A percentile compares a stretch with the other conserved stretches of the same genome.
phyloP scores from a whole-genome alignment of 1,140 invertebrate species.

The Protaetia brevitarsis region DNA sequence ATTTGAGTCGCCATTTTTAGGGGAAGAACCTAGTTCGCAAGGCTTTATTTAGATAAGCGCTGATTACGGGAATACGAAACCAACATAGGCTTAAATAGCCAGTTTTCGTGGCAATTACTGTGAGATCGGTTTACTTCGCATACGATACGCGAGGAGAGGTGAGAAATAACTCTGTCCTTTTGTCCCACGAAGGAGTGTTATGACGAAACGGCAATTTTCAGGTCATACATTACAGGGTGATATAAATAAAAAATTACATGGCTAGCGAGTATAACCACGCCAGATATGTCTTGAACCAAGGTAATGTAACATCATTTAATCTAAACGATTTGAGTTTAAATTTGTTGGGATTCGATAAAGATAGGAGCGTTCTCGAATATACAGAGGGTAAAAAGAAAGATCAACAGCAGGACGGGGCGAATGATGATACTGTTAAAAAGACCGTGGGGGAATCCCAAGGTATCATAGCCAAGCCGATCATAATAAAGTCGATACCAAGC shows the following conservation, averaged over 20 bases:
- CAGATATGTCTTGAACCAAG: not conserved
- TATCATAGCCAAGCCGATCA: not conserved
- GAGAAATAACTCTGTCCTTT: too few species aligned
- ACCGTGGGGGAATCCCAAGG: too few species aligned
- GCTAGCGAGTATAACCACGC: not conserved
- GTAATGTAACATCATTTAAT: slow-evolving; percentile 15
- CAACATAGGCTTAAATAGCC: not conserved
- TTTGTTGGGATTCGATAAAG: slow-evolving; percentile 7
- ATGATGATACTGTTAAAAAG: not conserved
- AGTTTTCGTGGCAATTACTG: not conserved
- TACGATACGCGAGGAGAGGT: too few species aligned
- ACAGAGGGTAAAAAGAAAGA: not conserved
- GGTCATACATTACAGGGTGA: too few species aligned
- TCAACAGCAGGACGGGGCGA: not conserved
- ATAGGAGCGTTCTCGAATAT: slow-evolving; percentile 7
- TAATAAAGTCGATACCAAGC: not conserved
- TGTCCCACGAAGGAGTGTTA: too few species aligned
- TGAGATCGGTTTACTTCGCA: too few species aligned
- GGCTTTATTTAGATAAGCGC: not conserved
- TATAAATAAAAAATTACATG: not conserved
- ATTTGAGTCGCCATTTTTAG: not conserved
- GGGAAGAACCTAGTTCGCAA: not conserved
- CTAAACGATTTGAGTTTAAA: slow-evolving; percentile 1
- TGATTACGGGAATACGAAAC: not conserved
- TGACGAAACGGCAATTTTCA: too few species aligned